Evolutionary conservation across 2,888 invertebrate species (phyloP).

Genomic region (Troglohyphantes excavatus): DNA sequence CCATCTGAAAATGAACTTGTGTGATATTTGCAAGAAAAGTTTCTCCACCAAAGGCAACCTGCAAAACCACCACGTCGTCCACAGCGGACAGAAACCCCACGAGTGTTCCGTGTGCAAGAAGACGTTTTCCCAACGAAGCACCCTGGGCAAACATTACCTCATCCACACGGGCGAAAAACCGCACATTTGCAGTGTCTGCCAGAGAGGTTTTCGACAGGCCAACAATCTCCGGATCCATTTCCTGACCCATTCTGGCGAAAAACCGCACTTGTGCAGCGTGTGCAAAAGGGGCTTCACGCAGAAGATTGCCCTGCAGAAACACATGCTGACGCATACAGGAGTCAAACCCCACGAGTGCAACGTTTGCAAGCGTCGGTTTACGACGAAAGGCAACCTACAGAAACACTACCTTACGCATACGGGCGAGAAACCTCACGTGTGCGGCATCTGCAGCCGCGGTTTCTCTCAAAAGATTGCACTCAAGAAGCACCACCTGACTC

Average conservation of each 20-base stretch:
- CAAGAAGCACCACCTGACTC: conserved; percentile 67
- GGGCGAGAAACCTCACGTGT: conserved; percentile 68
- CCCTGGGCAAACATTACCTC: conserved; percentile 69
- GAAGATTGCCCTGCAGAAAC: conserved; percentile 72
- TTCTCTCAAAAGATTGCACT: conserved; percentile 69
- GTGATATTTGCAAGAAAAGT: conserved; percentile 73
- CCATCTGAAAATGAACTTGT: conserved; percentile 57
- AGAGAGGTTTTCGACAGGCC: conserved; percentile 62
- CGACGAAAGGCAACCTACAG: conserved; percentile 66
- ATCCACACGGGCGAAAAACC: conserved; percentile 74
- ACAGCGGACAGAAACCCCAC: conserved; percentile 69
- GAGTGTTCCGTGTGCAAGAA: conserved; percentile 71
- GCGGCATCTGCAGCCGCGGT: conserved; percentile 53
- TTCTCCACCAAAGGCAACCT: conserved; percentile 73
- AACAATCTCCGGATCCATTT: conserved; percentile 75
- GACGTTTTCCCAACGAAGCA: conserved; percentile 70
- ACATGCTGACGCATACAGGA: conserved; percentile 71
- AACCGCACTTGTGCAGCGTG: conserved; percentile 67
- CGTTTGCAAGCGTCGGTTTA: conserved; percentile 70
- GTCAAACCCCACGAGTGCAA: conserved; percentile 71
- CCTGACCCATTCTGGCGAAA: conserved; percentile 73
- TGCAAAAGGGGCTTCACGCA: conserved; percentile 70
- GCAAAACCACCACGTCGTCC: conserved; percentile 71
- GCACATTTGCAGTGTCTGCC: conserved; percentile 65
- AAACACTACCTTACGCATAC: conserved; percentile 73